Evolutionary conservation across 2,113 vertebrate genomes (phyloP).

Genomic region (Silurus asotus): DNA sequence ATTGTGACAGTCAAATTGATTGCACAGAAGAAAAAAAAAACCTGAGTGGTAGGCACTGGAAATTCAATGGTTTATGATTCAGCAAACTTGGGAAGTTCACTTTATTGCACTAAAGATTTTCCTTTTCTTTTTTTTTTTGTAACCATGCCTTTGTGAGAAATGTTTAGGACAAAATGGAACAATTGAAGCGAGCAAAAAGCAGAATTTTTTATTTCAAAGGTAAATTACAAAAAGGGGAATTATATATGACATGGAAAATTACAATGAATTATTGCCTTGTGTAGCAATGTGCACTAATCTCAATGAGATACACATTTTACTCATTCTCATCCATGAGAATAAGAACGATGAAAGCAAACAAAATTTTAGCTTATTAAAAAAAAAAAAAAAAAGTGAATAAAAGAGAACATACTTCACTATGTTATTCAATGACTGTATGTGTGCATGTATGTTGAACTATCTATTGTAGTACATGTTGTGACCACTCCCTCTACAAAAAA

Average conservation of each 20-base stretch:
- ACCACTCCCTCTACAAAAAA: slow-evolving; percentile 90
- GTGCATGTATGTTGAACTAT: slow-evolving; percentile 89
- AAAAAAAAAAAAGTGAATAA: slow-evolving; percentile 58
- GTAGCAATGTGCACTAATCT: slow-evolving; percentile 99
- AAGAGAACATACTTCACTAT: slow-evolving; percentile 92
- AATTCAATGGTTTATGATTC: slow-evolving; percentile 71
- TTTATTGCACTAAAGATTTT: slow-evolving; percentile 93
- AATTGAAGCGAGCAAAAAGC: slow-evolving; percentile 83
- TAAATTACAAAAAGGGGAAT: slow-evolving; percentile 78
- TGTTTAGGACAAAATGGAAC: slow-evolving; percentile 92
- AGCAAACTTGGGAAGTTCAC: slow-evolving; percentile 87
- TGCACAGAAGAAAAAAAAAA: slow-evolving; percentile 62
- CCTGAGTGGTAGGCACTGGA: slow-evolving; percentile 75
- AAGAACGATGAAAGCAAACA: slow-evolving; percentile 83
- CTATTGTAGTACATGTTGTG: slow-evolving; percentile 94
- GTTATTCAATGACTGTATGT: slow-evolving; percentile 97
- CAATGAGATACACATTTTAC: slow-evolving; percentile 99
- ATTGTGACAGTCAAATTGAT: slow-evolving; percentile 65
- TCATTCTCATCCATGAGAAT: slow-evolving; percentile 99
- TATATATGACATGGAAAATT: slow-evolving; percentile 86
- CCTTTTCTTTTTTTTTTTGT: slow-evolving; percentile 74
- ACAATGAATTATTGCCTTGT: slow-evolving; percentile 95
- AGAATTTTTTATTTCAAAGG: slow-evolving; percentile 81
- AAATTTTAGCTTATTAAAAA: slow-evolving; percentile 65
- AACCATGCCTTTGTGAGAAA: slow-evolving; percentile 91